Base-by-base conservation (phyloP, 1,140 invertebrate species). In the Zaprionus tsacasi region DNA sequence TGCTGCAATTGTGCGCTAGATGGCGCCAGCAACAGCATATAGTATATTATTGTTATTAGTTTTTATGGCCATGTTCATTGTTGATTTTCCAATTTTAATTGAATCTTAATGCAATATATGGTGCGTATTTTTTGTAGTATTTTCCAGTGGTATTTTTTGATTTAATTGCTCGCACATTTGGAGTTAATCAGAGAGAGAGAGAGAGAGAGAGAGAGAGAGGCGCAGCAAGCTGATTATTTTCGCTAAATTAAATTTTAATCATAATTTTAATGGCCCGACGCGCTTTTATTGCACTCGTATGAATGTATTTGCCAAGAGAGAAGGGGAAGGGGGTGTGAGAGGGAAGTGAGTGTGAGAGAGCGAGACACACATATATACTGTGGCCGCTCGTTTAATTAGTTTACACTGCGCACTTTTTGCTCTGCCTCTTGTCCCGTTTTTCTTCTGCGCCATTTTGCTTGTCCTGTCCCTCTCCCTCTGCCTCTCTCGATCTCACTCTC, bases 191-290 rank as follows among this genome's bases (percentile, higher is more conserved):
- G 83, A 76, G 64, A 17, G 21, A 21, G 21, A 21, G 21, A 21
- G 21, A 21, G 21, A 21, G 21, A 21, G 21, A 1, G 21, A 21
- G 21, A 21, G 21, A 21, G 21, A 21, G 21, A 21, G 21, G 21
- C 21, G 21, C 21, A 38, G 60, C 59, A 38, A 57, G 58, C 76
- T 83, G 82, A 85, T 87, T 87, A 88, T 88, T 81, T 88, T 83
- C 81, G 83, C 85, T 72, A 89, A 88, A 88, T 88, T 88, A 88
- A 88, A 88, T 88, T 83, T 88, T 88, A 87, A 88, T 88, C 80
- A 88, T 88, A 81, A 83, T 88, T 88, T 89, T 83, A 88, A 83
- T 71, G 71, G 74, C 72, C 52, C 35, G 35, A 48, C 57, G 59
- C 59, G 59, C 36, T 56, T 64, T 75, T 70, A 75, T 75, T 58